These are phyloP conservation scores for Mustela nigripes DNA, from an alignment of 2,113 vertebrate genomes.

Conservation along the genomic window DNA sequence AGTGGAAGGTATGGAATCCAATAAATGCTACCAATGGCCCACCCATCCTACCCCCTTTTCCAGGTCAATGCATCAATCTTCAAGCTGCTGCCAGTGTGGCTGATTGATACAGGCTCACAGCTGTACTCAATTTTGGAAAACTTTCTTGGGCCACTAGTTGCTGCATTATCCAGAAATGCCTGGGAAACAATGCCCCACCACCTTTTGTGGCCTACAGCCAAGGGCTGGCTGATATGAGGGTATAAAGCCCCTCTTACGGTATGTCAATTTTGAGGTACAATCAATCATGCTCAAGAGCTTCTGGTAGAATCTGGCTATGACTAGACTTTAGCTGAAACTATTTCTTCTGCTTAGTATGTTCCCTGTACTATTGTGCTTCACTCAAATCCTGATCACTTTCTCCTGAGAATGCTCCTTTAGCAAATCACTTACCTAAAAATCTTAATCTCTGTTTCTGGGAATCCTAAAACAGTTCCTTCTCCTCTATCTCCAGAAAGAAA, in stretches of 20 bases:
- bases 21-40: background rate
- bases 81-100: background rate
- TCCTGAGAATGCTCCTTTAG: background rate
- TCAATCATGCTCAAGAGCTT: background rate
- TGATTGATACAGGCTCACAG: background rate
- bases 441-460: background rate
- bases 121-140: background rate
- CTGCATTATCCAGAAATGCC: background rate
- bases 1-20: background rate
- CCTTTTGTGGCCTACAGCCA: background rate
- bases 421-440: background rate
- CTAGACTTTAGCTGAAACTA: background rate
- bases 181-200: background rate
- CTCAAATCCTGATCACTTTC: background rate
- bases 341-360: background rate
- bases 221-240: background rate
- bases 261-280: background rate
- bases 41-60: background rate
- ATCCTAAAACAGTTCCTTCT: background rate
- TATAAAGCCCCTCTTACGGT: background rate
- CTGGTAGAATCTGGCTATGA: background rate
- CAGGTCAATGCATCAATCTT: background rate
- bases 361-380: background rate
- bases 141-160: background rate
- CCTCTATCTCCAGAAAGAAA: background rate